Evolutionary conservation across 2,797 vertebrate species (phyloP), one percentile per base, ranked within the genome.

Genomic region (Catharus ustulatus): DNA sequence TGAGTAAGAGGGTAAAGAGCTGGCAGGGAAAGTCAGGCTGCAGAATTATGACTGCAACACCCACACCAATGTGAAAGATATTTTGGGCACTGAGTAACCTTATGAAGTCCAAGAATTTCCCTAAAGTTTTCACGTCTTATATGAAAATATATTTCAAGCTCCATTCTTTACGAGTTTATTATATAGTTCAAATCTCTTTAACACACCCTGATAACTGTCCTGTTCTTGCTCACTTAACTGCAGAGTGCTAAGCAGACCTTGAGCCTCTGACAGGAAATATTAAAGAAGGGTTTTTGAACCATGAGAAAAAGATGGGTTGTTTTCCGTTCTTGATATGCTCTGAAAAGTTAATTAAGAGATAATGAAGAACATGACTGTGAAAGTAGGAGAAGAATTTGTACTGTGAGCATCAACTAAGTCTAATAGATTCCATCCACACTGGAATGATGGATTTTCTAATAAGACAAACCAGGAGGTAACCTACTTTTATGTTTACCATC

Each of bases 361-460:
- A 91, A 69, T 71, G 68, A 91, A 77, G 63, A 82, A 77, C 67
- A 57, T 68, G 38, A 5, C n/a, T 81, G 16, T 45, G 23, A 81
- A 91, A 27, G 32, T 38, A 57, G 52, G 34, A 81, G 49, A 27
- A 79, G 40, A 69, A 30, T 15, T 79, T 79, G 30, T 43, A 52
- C 74, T 49, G 10, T 6, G 34, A 77, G 5, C 29, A 63, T 74
- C 43, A 77, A 11, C 71, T 16, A 62, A 57, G 8, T 52, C 32
- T 85, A 64, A 69, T 40, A 77, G 48, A 69, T 71, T 45, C 67
- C 23, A 59, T 86, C 91, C 19, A 42, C 27, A 77, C 30, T 6
- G 68, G 32, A 86, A 80, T 91, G 87, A 94, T 64, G 45, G 34
- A 87, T 95, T 96, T 94, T 61, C 75, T 83, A 92, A 94, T 80